These are phyloP conservation scores for Dendroctonus valens DNA, from an alignment of 1,140 invertebrate genomes.

Conservation along the genomic window DNA sequence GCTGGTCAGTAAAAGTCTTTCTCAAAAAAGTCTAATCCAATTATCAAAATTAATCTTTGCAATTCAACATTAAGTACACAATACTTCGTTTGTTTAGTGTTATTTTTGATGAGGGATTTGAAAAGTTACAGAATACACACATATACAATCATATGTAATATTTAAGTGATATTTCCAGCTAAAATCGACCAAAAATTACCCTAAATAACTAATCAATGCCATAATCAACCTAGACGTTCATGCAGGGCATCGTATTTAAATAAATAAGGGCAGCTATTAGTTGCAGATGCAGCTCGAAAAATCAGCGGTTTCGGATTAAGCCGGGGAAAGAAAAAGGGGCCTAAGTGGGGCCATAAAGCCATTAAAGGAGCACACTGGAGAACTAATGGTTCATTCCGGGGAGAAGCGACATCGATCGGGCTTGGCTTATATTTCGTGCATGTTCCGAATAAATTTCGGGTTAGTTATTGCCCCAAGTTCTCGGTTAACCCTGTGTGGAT, in stretches of 20 bases:
- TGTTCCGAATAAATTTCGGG: conserved; percentile 24
- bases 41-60: no score
- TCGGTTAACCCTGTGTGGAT: conserved; percentile 7
- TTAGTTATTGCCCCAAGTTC: conserved; percentile 19
- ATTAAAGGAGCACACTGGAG: conserved; percentile 24
- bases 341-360: conserved; percentile 14
- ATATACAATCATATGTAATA: no score
- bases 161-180: no score
- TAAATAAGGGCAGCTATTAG: conserved; percentile 21
- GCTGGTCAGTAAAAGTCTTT: no score
- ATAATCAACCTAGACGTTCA: neutral
- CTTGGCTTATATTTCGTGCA: conserved; percentile 27
- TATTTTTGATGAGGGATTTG: no score
- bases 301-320: conserved; percentile 17
- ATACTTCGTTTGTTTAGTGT: no score
- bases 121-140: no score
- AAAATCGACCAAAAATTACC: no score
- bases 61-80: no score
- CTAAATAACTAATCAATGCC: no score
- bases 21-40: no score
- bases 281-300: conserved; percentile 23
- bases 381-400: conserved; percentile 22
- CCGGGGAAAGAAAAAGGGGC: conserved; percentile 3
- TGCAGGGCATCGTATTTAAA: conserved; percentile 14
- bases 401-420: conserved; percentile 21